Evolutionary conservation across 1,140 invertebrate species (phyloP).

Genomic region (Vanessa tameamea): DNA sequence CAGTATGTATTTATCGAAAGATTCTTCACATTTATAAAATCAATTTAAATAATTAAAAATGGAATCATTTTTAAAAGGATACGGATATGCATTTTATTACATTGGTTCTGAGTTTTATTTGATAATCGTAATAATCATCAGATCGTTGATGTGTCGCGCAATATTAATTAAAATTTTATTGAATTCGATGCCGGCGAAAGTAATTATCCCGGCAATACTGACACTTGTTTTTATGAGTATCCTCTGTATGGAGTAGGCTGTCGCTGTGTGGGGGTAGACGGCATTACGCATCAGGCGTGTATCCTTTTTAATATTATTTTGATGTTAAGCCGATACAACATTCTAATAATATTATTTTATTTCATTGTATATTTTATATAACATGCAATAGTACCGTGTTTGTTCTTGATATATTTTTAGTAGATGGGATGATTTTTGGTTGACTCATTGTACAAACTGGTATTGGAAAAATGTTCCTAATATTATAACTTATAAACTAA

Average conservation of each 20-base stretch:
- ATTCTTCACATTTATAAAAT: neutral
- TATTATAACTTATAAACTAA: too few relatives aligned
- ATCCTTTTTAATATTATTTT: neutral
- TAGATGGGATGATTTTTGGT: too few relatives aligned
- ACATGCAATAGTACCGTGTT: too few relatives aligned
- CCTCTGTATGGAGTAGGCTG: constrained; percentile 2
- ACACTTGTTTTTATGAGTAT: constrained; percentile 36
- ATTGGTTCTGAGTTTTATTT: constrained; percentile 32
- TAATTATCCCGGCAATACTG: constrained; percentile 53
- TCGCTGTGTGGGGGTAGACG: neutral
- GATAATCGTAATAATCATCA: constrained; percentile 39
- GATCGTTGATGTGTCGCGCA: constrained; percentile 44
- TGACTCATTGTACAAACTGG: too few relatives aligned
- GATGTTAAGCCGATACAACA: neutral
- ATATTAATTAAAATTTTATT: constrained; percentile 62
- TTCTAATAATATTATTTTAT: too few relatives aligned
- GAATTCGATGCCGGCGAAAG: constrained; percentile 55
- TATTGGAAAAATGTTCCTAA: too few relatives aligned
- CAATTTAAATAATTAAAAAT: constrained; percentile 13
- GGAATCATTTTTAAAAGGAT: neutral
- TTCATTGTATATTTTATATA: too few relatives aligned
- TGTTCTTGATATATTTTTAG: too few relatives aligned
- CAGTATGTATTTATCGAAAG: too few relatives aligned
- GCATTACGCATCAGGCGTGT: neutral
- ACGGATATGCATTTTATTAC: constrained; percentile 15